These are phyloP conservation scores for Chouioia cunea DNA, from an alignment of 2,888 invertebrate genomes.

Conservation along the genomic window DNA sequence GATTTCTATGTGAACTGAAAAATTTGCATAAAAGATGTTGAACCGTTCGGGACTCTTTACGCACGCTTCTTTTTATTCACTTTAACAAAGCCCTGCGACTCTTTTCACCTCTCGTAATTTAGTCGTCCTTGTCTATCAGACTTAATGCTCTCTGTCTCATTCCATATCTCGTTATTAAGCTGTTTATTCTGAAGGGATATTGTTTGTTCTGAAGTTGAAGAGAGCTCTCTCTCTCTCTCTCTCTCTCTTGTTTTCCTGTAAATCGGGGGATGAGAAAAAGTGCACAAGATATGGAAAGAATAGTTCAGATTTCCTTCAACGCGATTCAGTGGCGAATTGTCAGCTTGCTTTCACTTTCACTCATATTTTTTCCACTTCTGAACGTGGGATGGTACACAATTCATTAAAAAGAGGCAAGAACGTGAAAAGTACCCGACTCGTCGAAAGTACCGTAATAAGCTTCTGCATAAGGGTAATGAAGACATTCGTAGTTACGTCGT, in stretches of 20 bases:
- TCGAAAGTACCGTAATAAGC: constrained; percentile 40
- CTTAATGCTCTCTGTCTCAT: constrained; percentile 19
- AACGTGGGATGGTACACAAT: constrained; percentile 35
- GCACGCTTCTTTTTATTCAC: neutral
- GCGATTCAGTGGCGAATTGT: constrained; percentile 18
- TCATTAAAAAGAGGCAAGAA: constrained; percentile 42
- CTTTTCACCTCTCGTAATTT: constrained; percentile 3
- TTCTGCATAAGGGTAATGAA: constrained; percentile 42
- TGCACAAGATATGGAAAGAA: constrained; percentile 34
- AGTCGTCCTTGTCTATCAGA: constrained; percentile 18
- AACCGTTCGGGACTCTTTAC: no score
- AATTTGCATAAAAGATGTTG: no score
- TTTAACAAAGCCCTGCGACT: no score
- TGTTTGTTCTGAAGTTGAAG: constrained; percentile 50
- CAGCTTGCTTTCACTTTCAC: constrained; percentile 17
- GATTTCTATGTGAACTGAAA: no score
- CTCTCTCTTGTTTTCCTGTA: neutral
- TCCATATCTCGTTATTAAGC: constrained; percentile 55
- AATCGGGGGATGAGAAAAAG: constrained; percentile 17
- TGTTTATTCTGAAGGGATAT: constrained; percentile 59
- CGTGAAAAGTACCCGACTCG: constrained; percentile 31
- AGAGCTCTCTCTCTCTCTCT: constrained; percentile 13
- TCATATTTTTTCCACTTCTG: constrained; percentile 7
- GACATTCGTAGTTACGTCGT: constrained; percentile 19
- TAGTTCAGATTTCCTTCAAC: constrained; percentile 28